These are phyloP conservation scores for Acomys russatus DNA, from an alignment of 2,797 vertebrate genomes.

Conservation along the genomic window DNA sequence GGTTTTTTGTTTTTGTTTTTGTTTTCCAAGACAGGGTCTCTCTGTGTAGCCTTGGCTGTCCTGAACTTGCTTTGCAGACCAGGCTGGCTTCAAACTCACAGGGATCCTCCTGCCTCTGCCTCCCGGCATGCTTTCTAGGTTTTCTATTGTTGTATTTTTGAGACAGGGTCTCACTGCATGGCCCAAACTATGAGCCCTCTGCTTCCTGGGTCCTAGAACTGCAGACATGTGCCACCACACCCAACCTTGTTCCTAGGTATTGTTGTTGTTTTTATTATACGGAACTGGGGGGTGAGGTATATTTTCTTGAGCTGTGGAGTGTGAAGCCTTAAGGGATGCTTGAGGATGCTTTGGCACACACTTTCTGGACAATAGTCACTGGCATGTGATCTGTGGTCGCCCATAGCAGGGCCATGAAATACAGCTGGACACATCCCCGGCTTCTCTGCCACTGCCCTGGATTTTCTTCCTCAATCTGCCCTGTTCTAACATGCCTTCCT, in stretches of 20 bases:
- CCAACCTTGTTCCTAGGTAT: too few species aligned
- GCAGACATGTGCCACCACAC: background rate
- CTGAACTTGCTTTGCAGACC: too few species aligned
- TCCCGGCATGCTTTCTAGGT: background rate
- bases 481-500: background rate
- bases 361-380: background rate
- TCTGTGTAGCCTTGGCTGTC: background rate
- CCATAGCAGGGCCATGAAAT: background rate
- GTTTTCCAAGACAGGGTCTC: background rate
- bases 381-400: background rate
- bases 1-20: background rate
- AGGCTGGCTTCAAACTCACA: too few species aligned
- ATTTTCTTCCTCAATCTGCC: slow-evolving; percentile 5
- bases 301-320: slow-evolving; percentile 26
- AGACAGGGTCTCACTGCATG: background rate
- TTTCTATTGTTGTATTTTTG: background rate
- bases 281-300: background rate
- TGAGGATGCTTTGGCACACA: background rate
- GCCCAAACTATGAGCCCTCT: background rate
- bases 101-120: too few species aligned
- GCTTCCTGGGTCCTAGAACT: background rate
- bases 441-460: background rate
- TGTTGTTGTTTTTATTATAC: background rate
- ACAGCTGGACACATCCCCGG: background rate
- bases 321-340: background rate